Base-by-base conservation (phyloP, 2,888 invertebrate species). In the Drosophila buzzatii region DNA sequence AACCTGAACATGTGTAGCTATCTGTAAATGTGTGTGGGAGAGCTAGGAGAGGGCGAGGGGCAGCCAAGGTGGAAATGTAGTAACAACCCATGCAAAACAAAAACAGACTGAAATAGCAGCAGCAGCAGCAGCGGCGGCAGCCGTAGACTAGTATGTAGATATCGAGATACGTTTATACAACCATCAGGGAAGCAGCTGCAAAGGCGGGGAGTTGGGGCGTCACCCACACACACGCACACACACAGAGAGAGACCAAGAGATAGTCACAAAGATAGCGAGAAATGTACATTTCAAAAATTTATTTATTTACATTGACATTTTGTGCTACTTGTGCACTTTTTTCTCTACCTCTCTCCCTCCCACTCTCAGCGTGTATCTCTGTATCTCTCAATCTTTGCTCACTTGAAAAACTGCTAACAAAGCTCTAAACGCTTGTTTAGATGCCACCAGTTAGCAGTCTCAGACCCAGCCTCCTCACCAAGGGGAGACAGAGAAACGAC, bases 271-370 rank as follows among this genome's bases (percentile, higher is more conserved):
- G 66, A 79, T 76, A 84, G 77, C 77, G 52, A 67, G 65, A 67
- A 73, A 80, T 72, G 83, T 84, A 88, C 83, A 75, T 83, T 84
- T 88, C 84, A 83, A 82, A 77, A 84, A 84, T 88, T 80, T 84
- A 84, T 84, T 84, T 84, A 84, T 84, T 84, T 88, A 88, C 84
- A 84, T 84, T 84, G 89, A 85, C 89, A 88, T 84, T 84, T 84
- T 84, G 83, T 84, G 84, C 84, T 85, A 88, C 86, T 84, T 85
- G 81, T 83, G 83, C 84, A 88, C 69, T 85, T 88, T 88, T 80
- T 68, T 63, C 35, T 45, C 42, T 6, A 2, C 16, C 39, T 39
- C 39, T 8, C 2, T 8, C 1, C 39, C 39, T 51, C n/a, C 16
- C 12, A 2, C 33, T 10, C 39, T 35, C 52, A 39, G 37, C 6